Evolutionary conservation across 2,113 vertebrate species (phyloP).

Genomic region (Oxyura jamaicensis): DNA sequence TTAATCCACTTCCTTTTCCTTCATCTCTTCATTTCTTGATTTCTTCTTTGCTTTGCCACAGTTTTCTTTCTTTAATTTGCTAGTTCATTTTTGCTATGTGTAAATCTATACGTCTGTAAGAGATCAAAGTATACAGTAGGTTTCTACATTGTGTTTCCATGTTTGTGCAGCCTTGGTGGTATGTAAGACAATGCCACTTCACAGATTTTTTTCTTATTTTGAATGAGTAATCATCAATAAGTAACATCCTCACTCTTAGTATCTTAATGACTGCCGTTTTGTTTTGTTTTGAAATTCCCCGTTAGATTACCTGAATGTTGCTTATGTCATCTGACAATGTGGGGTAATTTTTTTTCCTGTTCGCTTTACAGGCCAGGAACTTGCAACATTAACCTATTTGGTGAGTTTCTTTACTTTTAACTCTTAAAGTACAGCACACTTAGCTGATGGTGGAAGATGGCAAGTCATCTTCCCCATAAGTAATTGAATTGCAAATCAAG

Average conservation of each 20-base stretch:
- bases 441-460: neutral
- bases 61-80: neutral
- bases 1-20: neutral
- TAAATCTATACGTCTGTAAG: neutral
- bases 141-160: neutral
- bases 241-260: neutral
- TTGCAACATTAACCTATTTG: conserved; percentile 90
- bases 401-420: conserved; percentile 74
- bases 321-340: neutral
- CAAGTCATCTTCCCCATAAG: neutral
- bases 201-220: neutral
- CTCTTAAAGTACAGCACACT: neutral
- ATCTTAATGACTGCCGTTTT: neutral
- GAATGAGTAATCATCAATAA: neutral
- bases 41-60: neutral
- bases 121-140: neutral
- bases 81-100: neutral
- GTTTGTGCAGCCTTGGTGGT: neutral
- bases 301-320: neutral
- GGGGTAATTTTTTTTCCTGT: neutral
- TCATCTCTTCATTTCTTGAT: neutral
- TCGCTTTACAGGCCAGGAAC: conserved; percentile 84
- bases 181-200: neutral
- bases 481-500: neutral
- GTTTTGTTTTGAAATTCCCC: neutral